phyloP scores from a whole-genome alignment of 2,888 invertebrate species.

The Drosophila paranaensis region DNA sequence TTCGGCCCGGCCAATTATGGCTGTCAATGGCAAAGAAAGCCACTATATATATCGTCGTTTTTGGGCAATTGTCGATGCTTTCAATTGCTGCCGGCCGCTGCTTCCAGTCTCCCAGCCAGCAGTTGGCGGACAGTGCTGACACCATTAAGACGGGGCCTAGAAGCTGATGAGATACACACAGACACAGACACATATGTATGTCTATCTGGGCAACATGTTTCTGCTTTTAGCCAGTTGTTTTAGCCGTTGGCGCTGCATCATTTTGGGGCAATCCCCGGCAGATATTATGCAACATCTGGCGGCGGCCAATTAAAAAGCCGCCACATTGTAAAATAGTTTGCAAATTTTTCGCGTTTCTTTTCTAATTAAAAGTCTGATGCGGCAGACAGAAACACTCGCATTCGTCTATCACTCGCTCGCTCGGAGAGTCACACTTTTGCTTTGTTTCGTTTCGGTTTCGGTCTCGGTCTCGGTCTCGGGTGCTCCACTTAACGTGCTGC shows the following conservation, averaged over 20 bases:
- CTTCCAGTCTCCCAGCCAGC: constrained; percentile 16
- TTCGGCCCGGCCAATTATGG: constrained; percentile 69
- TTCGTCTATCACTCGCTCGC: not conserved
- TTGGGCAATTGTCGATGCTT: constrained; percentile 49
- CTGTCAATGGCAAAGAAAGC: constrained; percentile 74
- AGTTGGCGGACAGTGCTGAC: constrained; percentile 58
- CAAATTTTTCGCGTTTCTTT: constrained; percentile 31
- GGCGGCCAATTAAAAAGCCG: constrained; percentile 51
- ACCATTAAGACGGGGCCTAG: constrained; percentile 59
- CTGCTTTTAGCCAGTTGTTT: constrained; percentile 43
- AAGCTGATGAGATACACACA: not conserved
- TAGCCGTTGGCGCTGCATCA: constrained; percentile 34
- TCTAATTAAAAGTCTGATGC: constrained; percentile 46
- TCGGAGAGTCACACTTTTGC: not conserved
- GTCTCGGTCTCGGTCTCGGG: too few species aligned
- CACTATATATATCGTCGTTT: constrained; percentile 49
- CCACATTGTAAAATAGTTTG: constrained; percentile 47
- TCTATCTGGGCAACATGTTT: constrained; percentile 51
- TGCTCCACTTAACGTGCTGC: constrained; percentile 58
- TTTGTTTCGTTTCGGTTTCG: not conserved
- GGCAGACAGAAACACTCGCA: constrained; percentile 9
- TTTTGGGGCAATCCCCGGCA: constrained; percentile 40
- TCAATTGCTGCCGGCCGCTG: constrained; percentile 6
- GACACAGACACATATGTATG: not conserved
- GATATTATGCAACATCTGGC: constrained; percentile 43